Evolutionary conservation across 2,113 vertebrate species (phyloP).

Genomic region (Colius striatus): DNA sequence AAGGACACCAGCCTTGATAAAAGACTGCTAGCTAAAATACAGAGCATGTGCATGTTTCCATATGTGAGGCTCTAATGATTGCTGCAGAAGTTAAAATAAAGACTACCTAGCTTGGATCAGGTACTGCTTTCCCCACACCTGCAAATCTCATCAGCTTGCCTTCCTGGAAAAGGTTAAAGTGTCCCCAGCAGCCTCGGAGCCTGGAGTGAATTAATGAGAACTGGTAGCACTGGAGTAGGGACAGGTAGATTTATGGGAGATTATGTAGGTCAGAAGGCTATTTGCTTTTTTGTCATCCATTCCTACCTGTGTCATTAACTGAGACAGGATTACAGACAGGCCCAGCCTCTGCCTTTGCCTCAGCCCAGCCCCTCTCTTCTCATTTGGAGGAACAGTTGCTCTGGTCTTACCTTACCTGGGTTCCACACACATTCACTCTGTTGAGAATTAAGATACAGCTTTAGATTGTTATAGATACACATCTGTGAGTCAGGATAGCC

Average conservation of each 20-base stretch:
- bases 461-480: accelerated
- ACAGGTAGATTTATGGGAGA: neutral
- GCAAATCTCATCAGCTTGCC: neutral
- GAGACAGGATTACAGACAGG: neutral
- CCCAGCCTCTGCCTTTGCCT: neutral
- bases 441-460: neutral
- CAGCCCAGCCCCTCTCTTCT: neutral
- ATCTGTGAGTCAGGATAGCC: neutral
- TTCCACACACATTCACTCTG: accelerated
- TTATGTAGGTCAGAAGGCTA: neutral
- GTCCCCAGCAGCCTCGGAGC: neutral
- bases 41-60: neutral
- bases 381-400: neutral
- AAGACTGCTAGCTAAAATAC: neutral
- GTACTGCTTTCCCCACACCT: neutral
- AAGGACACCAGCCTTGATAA: neutral
- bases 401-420: neutral
- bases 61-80: neutral
- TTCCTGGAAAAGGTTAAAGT: neutral
- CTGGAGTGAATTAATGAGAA: neutral
- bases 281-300: neutral
- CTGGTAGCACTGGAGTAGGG: neutral
- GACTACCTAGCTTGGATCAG: neutral
- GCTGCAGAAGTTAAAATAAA: neutral
- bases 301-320: neutral